Percentiles rank a stretch among this genome's conserved stretches.
Conservation (phyloP, 2,888 invertebrate species). For the Hypselothyrea guttata region DNA sequence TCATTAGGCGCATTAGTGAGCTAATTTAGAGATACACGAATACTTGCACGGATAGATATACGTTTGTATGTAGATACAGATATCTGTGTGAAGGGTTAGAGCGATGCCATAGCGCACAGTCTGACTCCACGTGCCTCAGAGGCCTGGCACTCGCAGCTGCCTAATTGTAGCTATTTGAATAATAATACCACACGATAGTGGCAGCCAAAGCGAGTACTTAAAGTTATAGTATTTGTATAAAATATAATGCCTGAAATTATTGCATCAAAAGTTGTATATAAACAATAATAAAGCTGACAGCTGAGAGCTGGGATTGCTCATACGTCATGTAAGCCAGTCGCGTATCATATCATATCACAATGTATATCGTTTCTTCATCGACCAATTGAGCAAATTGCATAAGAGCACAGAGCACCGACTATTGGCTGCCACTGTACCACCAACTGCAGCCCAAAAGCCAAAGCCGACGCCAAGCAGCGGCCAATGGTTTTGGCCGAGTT, state of each 20-base stretch:
- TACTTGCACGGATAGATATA: slow-evolving; percentile 3
- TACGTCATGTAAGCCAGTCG: too few species aligned
- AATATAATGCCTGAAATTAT: background rate
- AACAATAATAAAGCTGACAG: slow-evolving; percentile 9
- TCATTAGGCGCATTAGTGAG: slow-evolving; percentile 50
- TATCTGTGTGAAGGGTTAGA: background rate
- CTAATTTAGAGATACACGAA: slow-evolving; percentile 36
- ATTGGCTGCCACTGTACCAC: slow-evolving; percentile 40
- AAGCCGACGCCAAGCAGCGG: too few species aligned
- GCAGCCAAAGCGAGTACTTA: background rate
- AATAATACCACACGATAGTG: slow-evolving; percentile 16
- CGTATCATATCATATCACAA: slow-evolving; percentile 15
- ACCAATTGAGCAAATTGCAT: slow-evolving; percentile 23
- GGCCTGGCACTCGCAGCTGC: slow-evolving; percentile 29
- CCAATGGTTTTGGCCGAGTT: slow-evolving; percentile 13
- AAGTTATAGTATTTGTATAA: slow-evolving; percentile 7
- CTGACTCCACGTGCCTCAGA: slow-evolving; percentile 22
- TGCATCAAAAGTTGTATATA: slow-evolving; percentile 17
- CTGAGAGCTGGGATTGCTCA: slow-evolving; percentile 15
- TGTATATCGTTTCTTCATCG: slow-evolving; percentile 35
- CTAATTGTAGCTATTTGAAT: slow-evolving; percentile 49
- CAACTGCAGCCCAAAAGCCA: slow-evolving; percentile 30
- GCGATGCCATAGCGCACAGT: background rate
- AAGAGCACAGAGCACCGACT: slow-evolving; percentile 2
- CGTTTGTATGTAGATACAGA: background rate